These are phyloP conservation scores for Camptogramma bilineatum DNA, from an alignment of 2,888 invertebrate genomes.

Conservation along the genomic window DNA sequence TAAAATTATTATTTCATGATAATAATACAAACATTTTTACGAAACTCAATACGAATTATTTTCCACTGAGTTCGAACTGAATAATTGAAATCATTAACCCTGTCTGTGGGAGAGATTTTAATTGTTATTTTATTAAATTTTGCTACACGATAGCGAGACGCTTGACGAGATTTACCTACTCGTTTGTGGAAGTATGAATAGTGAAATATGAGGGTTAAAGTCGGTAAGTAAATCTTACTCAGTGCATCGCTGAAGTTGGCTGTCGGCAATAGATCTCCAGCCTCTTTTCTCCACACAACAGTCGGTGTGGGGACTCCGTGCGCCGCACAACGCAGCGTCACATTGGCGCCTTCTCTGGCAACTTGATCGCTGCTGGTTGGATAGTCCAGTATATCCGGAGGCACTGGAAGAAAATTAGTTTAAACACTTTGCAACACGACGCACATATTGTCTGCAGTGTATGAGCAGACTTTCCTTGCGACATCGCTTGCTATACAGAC, in stretches of 20 bases:
- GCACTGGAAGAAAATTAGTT: slow-evolving; percentile 82
- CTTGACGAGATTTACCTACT: no score
- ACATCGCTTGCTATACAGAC: no score
- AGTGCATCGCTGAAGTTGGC: slow-evolving; percentile 78
- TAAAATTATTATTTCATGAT: not conserved
- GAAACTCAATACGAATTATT: not conserved
- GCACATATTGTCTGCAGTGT: no score
- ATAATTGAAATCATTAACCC: not conserved
- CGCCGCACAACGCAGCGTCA: slow-evolving; percentile 94
- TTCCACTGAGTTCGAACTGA: not conserved
- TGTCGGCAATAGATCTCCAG: slow-evolving; percentile 87
- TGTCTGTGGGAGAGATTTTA: not conserved
- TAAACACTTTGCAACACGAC: not conserved
- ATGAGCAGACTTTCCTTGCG: no score
- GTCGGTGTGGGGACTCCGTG: slow-evolving; percentile 94
- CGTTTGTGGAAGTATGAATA: no score
- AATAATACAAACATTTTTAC: not conserved
- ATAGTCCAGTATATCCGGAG: slow-evolving; percentile 94
- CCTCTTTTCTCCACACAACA: slow-evolving; percentile 95
- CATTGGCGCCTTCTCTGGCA: slow-evolving; percentile 94
- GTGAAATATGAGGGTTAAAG: not conserved
- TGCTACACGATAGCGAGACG: not conserved
- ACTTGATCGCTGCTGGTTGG: slow-evolving; percentile 94
- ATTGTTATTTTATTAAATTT: not conserved
- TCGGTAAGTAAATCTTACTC: slow-evolving; percentile 62